phyloP scores from a whole-genome alignment of 2,888 invertebrate species.

The Cremastinae sp. region DNA sequence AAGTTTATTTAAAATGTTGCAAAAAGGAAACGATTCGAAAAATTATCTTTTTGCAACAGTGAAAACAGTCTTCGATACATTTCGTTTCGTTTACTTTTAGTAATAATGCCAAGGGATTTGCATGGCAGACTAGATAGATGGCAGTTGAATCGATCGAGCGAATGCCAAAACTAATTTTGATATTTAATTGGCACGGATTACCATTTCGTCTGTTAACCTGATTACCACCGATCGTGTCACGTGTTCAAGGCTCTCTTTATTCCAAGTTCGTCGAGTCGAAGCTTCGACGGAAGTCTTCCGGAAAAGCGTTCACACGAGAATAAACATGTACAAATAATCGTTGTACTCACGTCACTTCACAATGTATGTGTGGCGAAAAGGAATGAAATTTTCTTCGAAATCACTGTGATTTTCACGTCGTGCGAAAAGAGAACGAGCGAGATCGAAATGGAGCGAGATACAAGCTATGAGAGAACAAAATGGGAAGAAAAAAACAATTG shows the following conservation, averaged over 20 bases:
- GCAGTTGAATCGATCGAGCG: not conserved
- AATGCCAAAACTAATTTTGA: conserved; percentile 37
- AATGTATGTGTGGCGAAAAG: not conserved
- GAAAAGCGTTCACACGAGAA: conserved; percentile 3
- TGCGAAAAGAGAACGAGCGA: conserved; percentile 40
- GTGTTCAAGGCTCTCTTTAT: conserved; percentile 11
- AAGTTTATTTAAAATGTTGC: too few species aligned
- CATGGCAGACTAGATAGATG: conserved; percentile 5
- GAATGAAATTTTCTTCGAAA: not conserved
- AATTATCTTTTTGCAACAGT: not conserved
- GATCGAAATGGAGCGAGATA: conserved; percentile 8
- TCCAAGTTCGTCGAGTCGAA: not conserved
- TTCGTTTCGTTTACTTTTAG: conserved; percentile 1
- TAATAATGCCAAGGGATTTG: conserved; percentile 35
- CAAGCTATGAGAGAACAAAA: not conserved
- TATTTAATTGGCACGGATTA: conserved; percentile 42
- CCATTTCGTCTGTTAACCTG: conserved; percentile 1
- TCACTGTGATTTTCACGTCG: conserved; percentile 39
- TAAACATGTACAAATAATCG: conserved; percentile 12
- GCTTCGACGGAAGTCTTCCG: not conserved
- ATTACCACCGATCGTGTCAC: conserved; percentile 9
- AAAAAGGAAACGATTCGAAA: not conserved
- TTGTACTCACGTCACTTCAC: conserved; percentile 36
- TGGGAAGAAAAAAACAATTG: conserved; percentile 24
- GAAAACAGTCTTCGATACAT: not conserved